phyloP scores from a whole-genome alignment of 2,113 vertebrate species.

The Lipophrys pholis region DNA sequence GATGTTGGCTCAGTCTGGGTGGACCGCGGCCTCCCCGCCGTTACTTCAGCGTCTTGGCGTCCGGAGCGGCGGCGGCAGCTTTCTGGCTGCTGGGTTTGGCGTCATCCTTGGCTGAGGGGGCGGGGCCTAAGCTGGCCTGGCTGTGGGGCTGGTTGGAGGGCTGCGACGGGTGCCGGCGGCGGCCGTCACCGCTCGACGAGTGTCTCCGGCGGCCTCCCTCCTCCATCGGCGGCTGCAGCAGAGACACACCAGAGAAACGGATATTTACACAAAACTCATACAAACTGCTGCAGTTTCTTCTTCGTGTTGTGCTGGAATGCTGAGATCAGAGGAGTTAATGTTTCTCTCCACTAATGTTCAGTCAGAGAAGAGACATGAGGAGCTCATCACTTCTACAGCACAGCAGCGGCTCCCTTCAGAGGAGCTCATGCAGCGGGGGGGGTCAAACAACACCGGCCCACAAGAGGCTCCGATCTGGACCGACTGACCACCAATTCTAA shows the following conservation, averaged over 20 bases:
- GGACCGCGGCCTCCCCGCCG: constrained; percentile 74
- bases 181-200: constrained; percentile 87
- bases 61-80: constrained; percentile 51
- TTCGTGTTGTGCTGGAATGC: constrained; percentile 19
- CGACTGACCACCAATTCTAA: too few species aligned
- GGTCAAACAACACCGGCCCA: too few species aligned
- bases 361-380: constrained; percentile 78
- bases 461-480: too few species aligned
- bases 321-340: constrained; percentile 67
- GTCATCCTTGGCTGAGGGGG: constrained; percentile 84
- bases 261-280: background rate
- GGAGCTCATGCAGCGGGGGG: too few species aligned
- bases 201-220: constrained; percentile 92
- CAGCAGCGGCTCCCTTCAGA: background rate
- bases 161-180: constrained; percentile 91
- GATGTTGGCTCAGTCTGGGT: constrained; percentile 53
- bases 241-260: background rate
- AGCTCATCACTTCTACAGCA: constrained; percentile 68
- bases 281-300: too few species aligned
- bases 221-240: constrained; percentile 94
- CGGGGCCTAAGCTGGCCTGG: constrained; percentile 74
- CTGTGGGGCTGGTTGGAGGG: constrained; percentile 85
- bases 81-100: constrained; percentile 88
- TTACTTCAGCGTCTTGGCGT: constrained; percentile 77
- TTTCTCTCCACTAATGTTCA: constrained; percentile 52